Base-by-base conservation (phyloP, 1,140 invertebrate species). In the Drosophila tani region DNA sequence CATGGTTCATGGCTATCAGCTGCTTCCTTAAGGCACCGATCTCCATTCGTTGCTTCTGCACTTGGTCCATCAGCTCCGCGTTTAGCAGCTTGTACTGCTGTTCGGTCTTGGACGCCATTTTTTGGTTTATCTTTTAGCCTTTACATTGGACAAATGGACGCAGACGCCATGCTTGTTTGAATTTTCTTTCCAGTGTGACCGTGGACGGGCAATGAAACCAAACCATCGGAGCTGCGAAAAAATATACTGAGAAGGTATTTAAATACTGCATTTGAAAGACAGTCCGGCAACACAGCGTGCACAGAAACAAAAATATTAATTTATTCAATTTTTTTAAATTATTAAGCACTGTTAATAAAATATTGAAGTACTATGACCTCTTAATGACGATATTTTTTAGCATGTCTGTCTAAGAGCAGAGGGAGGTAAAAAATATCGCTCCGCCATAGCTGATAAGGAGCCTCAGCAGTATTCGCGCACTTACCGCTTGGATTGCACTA, bases 61-160 rank as follows among this genome's bases (percentile, higher is more conserved):
- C 66, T 15, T 86, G 58, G 14, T 50, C 55, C 35, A 82, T 76
- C 1, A 86, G 27, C 17, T 86, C 62, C 3, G 82, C 79, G 21
- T 86, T 86, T 0, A 86, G 35, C 5, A 47, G 2, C 56, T 86
- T 86, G 19, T 85, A 85, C 15, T 86, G 79, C 19, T 27, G 21
- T 38, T 85, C 82, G 47, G 76, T 66, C 50, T 57, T 64, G 5
- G 41, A 21, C 5, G 15, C 50, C 66, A 69, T 69, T 29, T 2
- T 3, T 3, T 29, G 19, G 24, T 15, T 27, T 46, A 45, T 29
- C 15, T 29, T 53, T 12, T 40, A 7, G 24, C 51, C 35, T 63
- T 45, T 21, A 35, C 27, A 5, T 24, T 47, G 15, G 41, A 21
- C 38, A 32, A 40, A 21, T 27, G 35, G 24, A 38, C 32, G 46